Conservation (phyloP, 1,140 invertebrate genomes). For the Propsilocerus akamusi region DNA sequence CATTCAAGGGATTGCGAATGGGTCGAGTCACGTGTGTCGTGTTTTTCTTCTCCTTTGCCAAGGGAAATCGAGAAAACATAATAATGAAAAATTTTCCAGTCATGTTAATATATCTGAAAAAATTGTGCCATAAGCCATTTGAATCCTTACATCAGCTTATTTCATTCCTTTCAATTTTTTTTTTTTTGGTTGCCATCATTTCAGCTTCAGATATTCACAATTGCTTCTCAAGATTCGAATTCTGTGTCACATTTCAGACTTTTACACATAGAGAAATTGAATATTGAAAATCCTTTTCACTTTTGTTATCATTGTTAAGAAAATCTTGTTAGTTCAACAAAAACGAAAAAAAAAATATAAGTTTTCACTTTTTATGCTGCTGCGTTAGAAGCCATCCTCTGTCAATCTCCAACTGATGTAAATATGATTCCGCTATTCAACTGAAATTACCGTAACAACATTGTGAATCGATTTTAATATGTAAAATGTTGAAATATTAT, state of each 20-base stretch:
- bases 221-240: too few relatives aligned
- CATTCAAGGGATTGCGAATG: background rate
- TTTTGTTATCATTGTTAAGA: background rate
- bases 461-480: too few relatives aligned
- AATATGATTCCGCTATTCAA: too few relatives aligned
- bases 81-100: background rate
- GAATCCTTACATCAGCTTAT: conserved; percentile 3
- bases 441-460: too few relatives aligned
- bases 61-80: background rate
- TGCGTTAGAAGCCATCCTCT: too few relatives aligned
- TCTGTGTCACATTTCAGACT: background rate
- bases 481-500: too few relatives aligned
- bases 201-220: too few relatives aligned
- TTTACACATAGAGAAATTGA: background rate
- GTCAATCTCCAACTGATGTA: too few relatives aligned
- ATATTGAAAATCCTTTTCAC: conserved; percentile 1
- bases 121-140: background rate
- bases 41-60: background rate
- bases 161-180: background rate
- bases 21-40: background rate
- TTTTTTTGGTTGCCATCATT: too few relatives aligned
- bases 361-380: too few relatives aligned
- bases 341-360: background rate
- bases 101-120: too few relatives aligned
- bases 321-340: background rate